Percentiles rank a stretch among this genome's conserved stretches.
These are phyloP conservation scores for Tridacna crocea DNA, from an alignment of 2,888 invertebrate genomes.

Conservation along the genomic window DNA sequence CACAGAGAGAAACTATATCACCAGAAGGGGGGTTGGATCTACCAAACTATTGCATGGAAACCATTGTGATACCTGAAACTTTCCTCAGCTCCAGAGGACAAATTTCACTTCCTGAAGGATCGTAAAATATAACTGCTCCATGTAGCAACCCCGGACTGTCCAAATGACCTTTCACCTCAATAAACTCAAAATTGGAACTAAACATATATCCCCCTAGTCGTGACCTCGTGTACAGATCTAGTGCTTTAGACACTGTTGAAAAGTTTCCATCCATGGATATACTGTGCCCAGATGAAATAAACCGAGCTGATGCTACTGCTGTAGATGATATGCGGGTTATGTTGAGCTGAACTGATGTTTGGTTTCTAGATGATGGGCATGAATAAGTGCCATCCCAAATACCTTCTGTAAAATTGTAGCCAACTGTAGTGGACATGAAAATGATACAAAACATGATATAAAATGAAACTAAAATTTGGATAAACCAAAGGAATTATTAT, in stretches of 20 bases:
- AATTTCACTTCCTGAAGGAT: constrained; percentile 28
- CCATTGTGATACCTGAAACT: constrained; percentile 35
- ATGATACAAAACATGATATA: constrained; percentile 9
- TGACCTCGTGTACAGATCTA: constrained; percentile 26
- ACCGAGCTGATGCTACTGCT: constrained; percentile 29
- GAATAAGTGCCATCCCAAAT: constrained; percentile 10
- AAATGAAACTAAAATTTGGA: neutral
- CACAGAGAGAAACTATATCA: no score
- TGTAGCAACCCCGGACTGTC: constrained; percentile 31
- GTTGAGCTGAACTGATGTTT: constrained; percentile 23
- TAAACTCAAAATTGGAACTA: constrained; percentile 8
- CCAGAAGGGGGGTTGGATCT: no score
- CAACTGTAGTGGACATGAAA: constrained; percentile 4
- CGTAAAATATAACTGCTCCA: constrained; percentile 47
- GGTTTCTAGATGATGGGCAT: constrained; percentile 4
- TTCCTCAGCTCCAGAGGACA: constrained; percentile 50
- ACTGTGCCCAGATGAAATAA: constrained; percentile 17
- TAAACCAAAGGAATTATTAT: constrained; percentile 4
- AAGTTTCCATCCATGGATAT: constrained; percentile 42
- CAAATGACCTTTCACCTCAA: constrained; percentile 48
- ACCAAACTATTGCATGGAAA: neutral
- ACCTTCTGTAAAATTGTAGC: constrained; percentile 10
- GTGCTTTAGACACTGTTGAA: constrained; percentile 17
- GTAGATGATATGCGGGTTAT: constrained; percentile 36
- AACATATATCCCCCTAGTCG: neutral